Conservation (phyloP, 2,113 vertebrate species). For the Melanocharis versteri region DNA sequence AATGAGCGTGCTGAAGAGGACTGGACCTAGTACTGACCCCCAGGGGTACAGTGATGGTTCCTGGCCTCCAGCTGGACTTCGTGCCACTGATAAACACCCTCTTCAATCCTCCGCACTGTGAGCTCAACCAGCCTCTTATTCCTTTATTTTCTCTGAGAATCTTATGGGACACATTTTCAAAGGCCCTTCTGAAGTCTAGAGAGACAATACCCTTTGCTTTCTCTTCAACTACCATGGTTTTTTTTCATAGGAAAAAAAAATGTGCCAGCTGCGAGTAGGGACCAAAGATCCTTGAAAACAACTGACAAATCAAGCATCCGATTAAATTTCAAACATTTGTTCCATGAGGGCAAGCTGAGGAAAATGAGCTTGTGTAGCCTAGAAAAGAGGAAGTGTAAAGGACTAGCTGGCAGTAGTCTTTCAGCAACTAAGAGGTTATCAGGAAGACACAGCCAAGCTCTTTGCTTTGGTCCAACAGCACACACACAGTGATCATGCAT, state of each 20-base stretch:
- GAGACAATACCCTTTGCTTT: not conserved
- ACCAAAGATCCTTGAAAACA: not conserved
- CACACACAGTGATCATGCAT: not conserved
- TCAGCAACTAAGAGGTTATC: not conserved
- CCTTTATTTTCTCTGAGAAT: not conserved
- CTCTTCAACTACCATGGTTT: not conserved
- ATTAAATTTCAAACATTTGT: not conserved
- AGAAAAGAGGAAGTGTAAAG: not conserved
- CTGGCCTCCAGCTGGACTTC: not conserved
- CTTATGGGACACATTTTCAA: not conserved
- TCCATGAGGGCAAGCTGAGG: not conserved
- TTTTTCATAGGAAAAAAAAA: not conserved
- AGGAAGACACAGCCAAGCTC: not conserved
- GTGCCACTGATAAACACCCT: not conserved
- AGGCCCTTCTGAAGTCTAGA: not conserved
- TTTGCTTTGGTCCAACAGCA: not conserved
- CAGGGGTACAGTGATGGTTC: fast-evolving
- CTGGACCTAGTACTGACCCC: fast-evolving
- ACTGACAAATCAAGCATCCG: fast-evolving
- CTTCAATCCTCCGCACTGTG: not conserved
- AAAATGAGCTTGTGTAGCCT: not conserved
- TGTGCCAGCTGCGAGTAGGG: not conserved
- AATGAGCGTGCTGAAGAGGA: not conserved
- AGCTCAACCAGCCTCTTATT: not conserved
- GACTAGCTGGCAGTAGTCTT: not conserved